Evolutionary conservation across 2,797 vertebrate species (phyloP), one percentile per base, ranked within the genome.

Genomic region (Hemitrygon akajei): DNA sequence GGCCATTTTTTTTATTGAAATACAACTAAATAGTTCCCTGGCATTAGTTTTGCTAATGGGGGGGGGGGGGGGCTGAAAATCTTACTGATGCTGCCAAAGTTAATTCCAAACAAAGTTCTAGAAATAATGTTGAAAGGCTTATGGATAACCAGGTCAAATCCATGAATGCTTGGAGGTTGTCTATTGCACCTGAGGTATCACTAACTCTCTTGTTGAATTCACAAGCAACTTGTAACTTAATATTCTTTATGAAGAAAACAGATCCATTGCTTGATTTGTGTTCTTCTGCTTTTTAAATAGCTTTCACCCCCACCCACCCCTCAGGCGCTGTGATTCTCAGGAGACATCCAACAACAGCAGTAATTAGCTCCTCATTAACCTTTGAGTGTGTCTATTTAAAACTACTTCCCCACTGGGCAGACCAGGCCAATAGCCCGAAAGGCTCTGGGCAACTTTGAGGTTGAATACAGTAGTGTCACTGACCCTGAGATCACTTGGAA

Each of bases 321-420:
- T 20, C n/a, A 37, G n/a, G 60, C 89, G 9, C 86, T 89, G n/a
- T 69, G 86, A 69, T 69, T 89, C n/a, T 22, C 7, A 9, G 20
- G 63, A 69, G 22, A 34, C 60, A 22, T 89, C 63, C 63, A 69
- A 63, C 63, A 69, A 63, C 63, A 89, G 18, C 86, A 69, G 86
- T 69, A 69, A 89, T 89, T 89, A 89, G 86, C 60, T n/a, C 37
- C 86, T 37, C 22, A 69, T 89, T 89, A 86, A 89, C 86, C 86
- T 37, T 63, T 37, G 30, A 63, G 69, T 89, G 69, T 89, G 86
- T 63, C 63, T 89, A 34, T 89, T 69, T 89, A 69, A 75, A 20
- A 7, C n/a, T 3, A 37, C 60, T 18, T 89, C 86, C n/a, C 86
- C 60, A 89, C n/a, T 18, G 86, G 86, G 60, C 34, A 22, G n/a